A percentile compares a stretch with the other conserved stretches of the same genome.
Evolutionary conservation across 2,113 vertebrate species (phyloP).

Genomic region (Crotalus helleri): DNA sequence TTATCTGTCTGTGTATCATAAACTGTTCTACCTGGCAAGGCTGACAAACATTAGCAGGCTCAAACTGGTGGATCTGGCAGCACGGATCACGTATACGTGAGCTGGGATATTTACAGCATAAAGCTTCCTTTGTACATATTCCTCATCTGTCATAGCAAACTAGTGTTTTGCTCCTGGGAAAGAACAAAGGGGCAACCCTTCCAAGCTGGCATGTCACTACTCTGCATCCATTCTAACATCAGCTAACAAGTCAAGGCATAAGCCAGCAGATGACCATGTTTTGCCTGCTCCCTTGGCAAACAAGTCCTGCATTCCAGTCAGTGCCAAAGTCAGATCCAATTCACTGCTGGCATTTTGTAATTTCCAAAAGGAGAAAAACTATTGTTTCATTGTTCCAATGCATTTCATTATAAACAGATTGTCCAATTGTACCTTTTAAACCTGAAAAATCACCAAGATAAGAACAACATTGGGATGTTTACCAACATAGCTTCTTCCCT

Average conservation of each 20-base stretch:
- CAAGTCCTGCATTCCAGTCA: not conserved
- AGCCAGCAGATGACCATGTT: not conserved
- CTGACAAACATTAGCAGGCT: not conserved
- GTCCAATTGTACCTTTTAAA: not conserved
- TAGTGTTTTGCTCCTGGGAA: not conserved
- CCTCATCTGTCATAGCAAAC: not conserved
- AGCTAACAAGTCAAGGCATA: not conserved
- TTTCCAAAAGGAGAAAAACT: not conserved
- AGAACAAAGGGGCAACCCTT: not conserved
- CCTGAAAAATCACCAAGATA: not conserved
- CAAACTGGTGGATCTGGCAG: not conserved
- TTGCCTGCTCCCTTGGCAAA: not conserved
- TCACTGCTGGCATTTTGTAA: not conserved
- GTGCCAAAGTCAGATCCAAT: not conserved
- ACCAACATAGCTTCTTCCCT: not conserved
- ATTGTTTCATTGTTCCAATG: not conserved
- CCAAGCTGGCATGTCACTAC: not conserved
- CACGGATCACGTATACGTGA: not conserved
- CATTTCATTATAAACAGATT: not conserved
- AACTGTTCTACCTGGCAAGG: too few species aligned
- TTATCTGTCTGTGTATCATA: too few species aligned
- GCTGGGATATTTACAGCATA: not conserved
- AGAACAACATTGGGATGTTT: not conserved
- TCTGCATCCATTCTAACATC: not conserved
- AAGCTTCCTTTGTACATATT: not conserved